Percentiles rank a stretch among this genome's conserved stretches.
These are phyloP conservation scores for Silurus glanis DNA, from an alignment of 2,113 vertebrate species.

Conservation along the genomic window DNA sequence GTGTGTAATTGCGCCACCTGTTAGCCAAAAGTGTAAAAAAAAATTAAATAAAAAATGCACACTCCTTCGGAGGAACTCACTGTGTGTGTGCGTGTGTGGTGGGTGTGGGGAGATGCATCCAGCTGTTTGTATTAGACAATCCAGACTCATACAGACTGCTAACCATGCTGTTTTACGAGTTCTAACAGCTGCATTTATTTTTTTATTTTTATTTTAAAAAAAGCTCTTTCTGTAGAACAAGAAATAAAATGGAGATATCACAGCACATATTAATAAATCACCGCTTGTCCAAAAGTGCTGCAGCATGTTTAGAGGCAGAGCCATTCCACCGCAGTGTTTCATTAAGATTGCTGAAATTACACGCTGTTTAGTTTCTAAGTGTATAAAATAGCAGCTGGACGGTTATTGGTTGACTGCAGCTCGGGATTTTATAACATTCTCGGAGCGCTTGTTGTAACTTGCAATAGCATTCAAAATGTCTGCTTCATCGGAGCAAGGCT, in stretches of 20 bases:
- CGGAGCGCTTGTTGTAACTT: conserved; percentile 27
- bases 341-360: not conserved
- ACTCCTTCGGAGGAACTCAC: too few species aligned
- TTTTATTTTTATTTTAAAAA: too few species aligned
- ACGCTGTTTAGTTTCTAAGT: not conserved
- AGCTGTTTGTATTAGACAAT: conserved; percentile 9
- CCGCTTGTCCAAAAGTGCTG: not conserved
- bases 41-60: not conserved
- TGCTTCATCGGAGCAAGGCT: not conserved
- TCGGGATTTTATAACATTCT: not conserved
- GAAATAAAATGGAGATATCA: not conserved
- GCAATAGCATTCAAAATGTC: conserved; percentile 17
- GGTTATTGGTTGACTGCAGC: not conserved
- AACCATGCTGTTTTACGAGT: not conserved
- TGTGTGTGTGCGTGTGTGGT: not conserved
- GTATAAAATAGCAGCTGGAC: conserved; percentile 1
- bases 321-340: not conserved
- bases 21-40: conserved; percentile 3
- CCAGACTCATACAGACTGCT: not conserved
- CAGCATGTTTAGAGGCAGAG: conserved; percentile 16
- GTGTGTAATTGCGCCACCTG: conserved; percentile 31
- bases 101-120: not conserved
- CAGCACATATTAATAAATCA: not conserved
- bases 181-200: not conserved
- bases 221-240: not conserved